Evolutionary conservation across 2,888 invertebrate genomes (phyloP), one percentile per base, ranked within the genome.

Genomic region (Toxonevra muliebris): DNA sequence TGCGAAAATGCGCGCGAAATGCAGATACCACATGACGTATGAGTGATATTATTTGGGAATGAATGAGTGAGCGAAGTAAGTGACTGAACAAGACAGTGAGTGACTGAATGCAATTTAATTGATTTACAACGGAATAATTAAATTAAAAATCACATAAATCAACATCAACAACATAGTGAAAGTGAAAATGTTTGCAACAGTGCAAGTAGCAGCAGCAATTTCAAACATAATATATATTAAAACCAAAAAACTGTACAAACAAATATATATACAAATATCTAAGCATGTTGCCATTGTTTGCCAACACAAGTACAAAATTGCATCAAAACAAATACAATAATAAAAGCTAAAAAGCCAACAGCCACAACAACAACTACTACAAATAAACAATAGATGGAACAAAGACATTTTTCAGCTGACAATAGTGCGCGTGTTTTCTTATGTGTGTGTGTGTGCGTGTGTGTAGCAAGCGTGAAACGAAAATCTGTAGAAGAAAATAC

Each of bases 231-330:
- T 12, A 11, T 54, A 30, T 45, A 63, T 43, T 19, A 11, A 63
- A 5, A 53, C 4, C 17, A 20, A 30, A 30, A 30, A 30, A 30
- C n/a, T n/a, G n/a, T n/a, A n/a, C n/a, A n/a, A n/a, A n/a, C n/a
- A 30, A 30, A 30, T 30, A 7, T 7, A 30, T 4, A 30, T 30
- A 30, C 30, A 30, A 30, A 30, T 30, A 30, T 30, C 2, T 30
- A 30, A 30, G 11, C 19, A 41, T 55, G 20, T 17, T 55, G 55
- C 13, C 20, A 59, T 42, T 59, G 43, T 59, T 43, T 59, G 59
- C 45, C 60, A 60, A 60, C 42, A 17, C 43, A 60, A 12, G 19
- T 19, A 53, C 17, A 53, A 4, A 53, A 19, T 30, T 30, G 30
- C 30, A 30, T 30, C 30, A 30, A 30, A 30, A 30, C 30, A 30